phyloP scores from a whole-genome alignment of 2,113 vertebrate genomes.

The Periophthalmus modestus region DNA sequence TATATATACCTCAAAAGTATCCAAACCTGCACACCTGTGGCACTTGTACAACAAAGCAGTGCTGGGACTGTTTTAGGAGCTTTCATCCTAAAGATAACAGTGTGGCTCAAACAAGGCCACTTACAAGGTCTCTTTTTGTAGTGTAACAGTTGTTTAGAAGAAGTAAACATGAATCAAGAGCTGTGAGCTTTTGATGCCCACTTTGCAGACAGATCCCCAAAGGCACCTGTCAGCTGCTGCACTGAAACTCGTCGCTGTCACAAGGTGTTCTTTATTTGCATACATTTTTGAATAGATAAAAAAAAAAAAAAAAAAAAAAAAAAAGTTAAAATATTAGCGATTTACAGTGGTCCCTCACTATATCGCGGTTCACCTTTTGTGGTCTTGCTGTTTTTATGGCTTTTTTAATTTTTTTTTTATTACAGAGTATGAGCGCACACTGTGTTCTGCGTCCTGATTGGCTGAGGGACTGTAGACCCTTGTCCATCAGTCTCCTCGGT shows the following conservation, averaged over 20 bases:
- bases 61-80: neutral
- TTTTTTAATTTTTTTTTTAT: too few relatives aligned
- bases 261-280: neutral
- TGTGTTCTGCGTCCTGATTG: too few relatives aligned
- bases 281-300: too few relatives aligned
- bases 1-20: neutral
- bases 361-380: too few relatives aligned
- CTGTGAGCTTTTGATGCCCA: neutral
- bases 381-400: too few relatives aligned
- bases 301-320: too few relatives aligned
- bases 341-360: too few relatives aligned
- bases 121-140: neutral
- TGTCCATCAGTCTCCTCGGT: too few relatives aligned
- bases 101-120: neutral
- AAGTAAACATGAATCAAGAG: neutral
- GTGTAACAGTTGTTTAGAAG: neutral
- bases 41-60: neutral
- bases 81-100: slow-evolving; percentile 2
- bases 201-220: neutral
- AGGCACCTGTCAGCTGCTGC: neutral
- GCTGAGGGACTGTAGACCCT: too few relatives aligned
- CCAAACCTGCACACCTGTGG: neutral
- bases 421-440: too few relatives aligned
- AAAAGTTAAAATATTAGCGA: too few relatives aligned
- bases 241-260: neutral